Conservation (phyloP, 53 echinoderm and acorn worm genomes). For the Stichopus horrens region DNA sequence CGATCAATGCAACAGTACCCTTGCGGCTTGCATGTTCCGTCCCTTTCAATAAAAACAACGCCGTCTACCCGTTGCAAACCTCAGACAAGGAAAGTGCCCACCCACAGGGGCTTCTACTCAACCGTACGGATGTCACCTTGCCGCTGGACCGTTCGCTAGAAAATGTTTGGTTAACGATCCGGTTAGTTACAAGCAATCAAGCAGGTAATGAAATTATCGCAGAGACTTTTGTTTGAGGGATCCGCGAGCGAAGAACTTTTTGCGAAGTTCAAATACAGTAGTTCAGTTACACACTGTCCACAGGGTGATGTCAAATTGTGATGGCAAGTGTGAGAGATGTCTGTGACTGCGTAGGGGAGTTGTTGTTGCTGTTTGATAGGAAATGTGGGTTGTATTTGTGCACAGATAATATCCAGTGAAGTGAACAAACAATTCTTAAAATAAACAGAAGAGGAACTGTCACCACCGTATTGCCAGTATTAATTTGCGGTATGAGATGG, state of each 20-base stretch:
- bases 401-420: too few relatives aligned
- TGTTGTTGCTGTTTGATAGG: too few relatives aligned
- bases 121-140: constrained; percentile 12
- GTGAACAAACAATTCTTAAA: too few relatives aligned
- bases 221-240: constrained; percentile 13
- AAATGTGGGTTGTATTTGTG: too few relatives aligned
- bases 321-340: too few relatives aligned
- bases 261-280: neutral
- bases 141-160: constrained; percentile 3
- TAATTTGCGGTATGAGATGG: too few relatives aligned
- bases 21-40: constrained; percentile 17
- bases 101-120: constrained; percentile 29
- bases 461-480: too few relatives aligned
- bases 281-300: too few relatives aligned
- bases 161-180: neutral
- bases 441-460: too few relatives aligned
- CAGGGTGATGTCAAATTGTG: too few relatives aligned
- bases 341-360: too few relatives aligned
- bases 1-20: constrained; percentile 4
- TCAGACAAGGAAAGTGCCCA: neutral
- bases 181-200: constrained; percentile 8
- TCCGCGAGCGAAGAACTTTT: neutral
- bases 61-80: neutral
- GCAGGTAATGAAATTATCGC: constrained; percentile 28
- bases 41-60: constrained; percentile 37